Percentiles rank a stretch among this genome's conserved stretches.
Conservation (phyloP, 1,140 invertebrate genomes). For the Euschistus heros region DNA sequence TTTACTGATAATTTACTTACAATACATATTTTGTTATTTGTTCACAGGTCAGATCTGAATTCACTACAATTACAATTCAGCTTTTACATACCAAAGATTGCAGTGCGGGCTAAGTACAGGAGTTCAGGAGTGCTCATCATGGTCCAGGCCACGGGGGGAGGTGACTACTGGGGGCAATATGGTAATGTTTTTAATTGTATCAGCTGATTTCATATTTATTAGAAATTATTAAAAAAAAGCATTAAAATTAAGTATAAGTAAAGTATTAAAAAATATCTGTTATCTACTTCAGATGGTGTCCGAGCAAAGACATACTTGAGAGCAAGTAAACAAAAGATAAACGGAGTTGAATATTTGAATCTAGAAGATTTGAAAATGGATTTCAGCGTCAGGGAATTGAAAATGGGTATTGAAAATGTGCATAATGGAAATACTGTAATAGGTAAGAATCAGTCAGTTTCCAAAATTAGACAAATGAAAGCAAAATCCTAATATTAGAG, state of each 20-base stretch:
- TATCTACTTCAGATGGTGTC: slow-evolving; percentile 54
- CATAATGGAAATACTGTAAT: slow-evolving; percentile 65
- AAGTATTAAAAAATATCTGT: background rate
- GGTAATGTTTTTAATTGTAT: slow-evolving; percentile 39
- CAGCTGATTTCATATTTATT: too few species aligned
- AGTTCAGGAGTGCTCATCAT: slow-evolving; percentile 66
- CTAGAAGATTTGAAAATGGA: slow-evolving; percentile 67
- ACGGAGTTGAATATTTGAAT: slow-evolving; percentile 50
- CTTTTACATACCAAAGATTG: slow-evolving; percentile 62
- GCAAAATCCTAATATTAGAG: too few species aligned
- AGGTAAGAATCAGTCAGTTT: slow-evolving; percentile 43
- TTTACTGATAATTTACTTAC: too few species aligned
- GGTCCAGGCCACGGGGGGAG: slow-evolving; percentile 64
- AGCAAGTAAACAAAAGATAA: slow-evolving; percentile 47
- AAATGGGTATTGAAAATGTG: slow-evolving; percentile 71
- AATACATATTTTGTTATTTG: background rate
- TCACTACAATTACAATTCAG: slow-evolving; percentile 67
- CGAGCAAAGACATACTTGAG: slow-evolving; percentile 70
- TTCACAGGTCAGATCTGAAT: slow-evolving; percentile 53
- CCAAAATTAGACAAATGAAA: too few species aligned
- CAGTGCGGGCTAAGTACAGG: slow-evolving; percentile 59
- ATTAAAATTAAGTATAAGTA: background rate
- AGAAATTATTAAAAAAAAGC: too few species aligned
- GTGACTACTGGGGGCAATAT: slow-evolving; percentile 79
- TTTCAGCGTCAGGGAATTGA: slow-evolving; percentile 64